Evolutionary conservation across 2,888 invertebrate genomes (phyloP), one percentile per base, ranked within the genome.

Genomic region (Troglohyphantes excavatus): DNA sequence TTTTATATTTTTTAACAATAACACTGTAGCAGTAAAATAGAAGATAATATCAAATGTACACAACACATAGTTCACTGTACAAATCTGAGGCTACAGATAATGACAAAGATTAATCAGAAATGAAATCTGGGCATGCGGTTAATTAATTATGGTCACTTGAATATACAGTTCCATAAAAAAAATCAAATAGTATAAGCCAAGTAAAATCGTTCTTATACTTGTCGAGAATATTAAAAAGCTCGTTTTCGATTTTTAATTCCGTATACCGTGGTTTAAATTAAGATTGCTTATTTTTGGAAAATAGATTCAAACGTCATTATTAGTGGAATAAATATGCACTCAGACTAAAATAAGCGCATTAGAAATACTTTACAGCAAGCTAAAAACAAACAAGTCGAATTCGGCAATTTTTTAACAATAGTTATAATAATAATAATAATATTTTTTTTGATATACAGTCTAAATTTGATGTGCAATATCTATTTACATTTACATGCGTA

Each of bases 31-130:
- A 82, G 53, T 82, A 89, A 89, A 89, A 89, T 89, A 89, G 82
- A 89, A 68, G 82, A 70, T 82, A 76, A 88, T 88, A 88, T 88
- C 82, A 82, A 82, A 89, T 89, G 59, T 89, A 89, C 88, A 89
- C 81, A 89, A 82, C 88, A 89, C 76, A 83, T 89, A 89, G 39
- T 89, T 82, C 61, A 82, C 82, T 82, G 75, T 89, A 89, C 88
- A 89, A 70, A 89, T 76, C 82, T 89, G 88, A 33, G 65, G 72
- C 88, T 89, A 84, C 65, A 87, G 72, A 65, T 81, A 67, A 88
- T 61, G 88, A 82, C 76, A 82, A 82, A 75, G 59, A 89, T 75
- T 53, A 76, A 76, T 76, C 63, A n/a, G 13, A 79, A 83, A 72
- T 61, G 39, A 83, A 68, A 72, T 26, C 19, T 21, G 33, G 13